Evolutionary conservation across 2,888 invertebrate species (phyloP), one percentile per base, ranked within the genome.

Genomic region (Diloba caeruleocephala): DNA sequence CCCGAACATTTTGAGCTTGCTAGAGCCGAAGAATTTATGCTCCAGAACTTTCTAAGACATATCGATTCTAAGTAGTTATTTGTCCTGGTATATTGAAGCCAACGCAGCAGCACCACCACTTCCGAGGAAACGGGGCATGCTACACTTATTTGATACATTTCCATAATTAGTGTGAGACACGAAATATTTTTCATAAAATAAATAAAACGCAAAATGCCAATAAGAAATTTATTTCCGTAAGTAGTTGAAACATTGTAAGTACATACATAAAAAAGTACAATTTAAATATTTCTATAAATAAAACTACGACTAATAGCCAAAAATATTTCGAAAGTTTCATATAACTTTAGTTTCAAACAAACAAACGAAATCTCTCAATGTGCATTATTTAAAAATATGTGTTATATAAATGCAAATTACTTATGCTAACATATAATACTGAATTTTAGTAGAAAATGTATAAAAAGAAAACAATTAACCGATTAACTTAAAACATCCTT

Each of bases 181-280:
- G n/a, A 17, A 21, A 5, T 21, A 21, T 7, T 21, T 21, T 7
- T 1, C 21, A 7, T 5, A 3, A 9, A 21, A n/a, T 19, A 13
- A 52, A 56, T 34, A 45, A 71, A 62, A 65, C 44, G 25, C 42
- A 51, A 26, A 9, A 51, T 80, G 85, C 85, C 85, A 87, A 88
- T 88, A 84, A 88, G 85, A 86, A 85, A 75, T 88, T 85, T 89
- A 87, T 84, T 88, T 82, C 76, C 79, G 75, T 67, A 85, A 84
- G 78, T 81, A 84, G 71, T 84, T 81, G 84, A 87, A 88, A 87
- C 82, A 82, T 81, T 78, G 80, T 91, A 91, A 90, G 89, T 92
- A 91, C 85, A 85, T 85, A 84, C 79, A 82, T n/a, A 87, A 88
- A 62, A 83, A 86, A 84, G 73, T 82, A 84, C 78, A 84, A 71